Percentiles rank a stretch among this genome's conserved stretches.
Evolutionary conservation across 2,888 invertebrate genomes (phyloP).

Genomic region (Fissipunctia ypsillon): DNA sequence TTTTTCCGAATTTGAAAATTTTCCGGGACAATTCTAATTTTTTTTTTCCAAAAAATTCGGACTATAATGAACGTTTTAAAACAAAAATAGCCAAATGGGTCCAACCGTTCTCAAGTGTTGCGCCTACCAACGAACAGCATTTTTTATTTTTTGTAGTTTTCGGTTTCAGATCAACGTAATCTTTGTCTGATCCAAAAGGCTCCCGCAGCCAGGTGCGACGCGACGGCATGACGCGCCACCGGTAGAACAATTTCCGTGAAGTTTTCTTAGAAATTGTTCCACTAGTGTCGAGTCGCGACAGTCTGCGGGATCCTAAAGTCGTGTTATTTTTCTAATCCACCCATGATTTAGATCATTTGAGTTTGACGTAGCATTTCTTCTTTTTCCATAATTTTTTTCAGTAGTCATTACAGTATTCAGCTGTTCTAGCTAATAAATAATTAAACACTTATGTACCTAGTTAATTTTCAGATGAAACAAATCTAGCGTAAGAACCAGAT

Average conservation of each 20-base stretch:
- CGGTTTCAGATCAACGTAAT: neutral
- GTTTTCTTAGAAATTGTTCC: too few species aligned
- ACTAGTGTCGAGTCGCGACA: too few species aligned
- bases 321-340: too few species aligned
- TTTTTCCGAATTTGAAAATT: too few species aligned
- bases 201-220: too few species aligned
- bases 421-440: neutral
- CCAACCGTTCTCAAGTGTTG: neutral
- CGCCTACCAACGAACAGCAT: neutral
- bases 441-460: neutral
- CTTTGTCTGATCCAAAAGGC: neutral
- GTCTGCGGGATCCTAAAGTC: too few species aligned
- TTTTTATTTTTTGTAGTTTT: neutral
- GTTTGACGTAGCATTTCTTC: neutral
- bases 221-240: too few species aligned
- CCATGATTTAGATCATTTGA: too few species aligned
- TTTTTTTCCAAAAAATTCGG: neutral
- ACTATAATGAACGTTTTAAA: too few species aligned
- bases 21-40: too few species aligned
- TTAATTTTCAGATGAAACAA: slow-evolving; percentile 2
- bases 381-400: neutral
- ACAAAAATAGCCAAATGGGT: neutral
- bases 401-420: neutral
- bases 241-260: too few species aligned
- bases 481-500: neutral